Conservation (phyloP, 2,888 invertebrate species). For the Elysia crispata region DNA sequence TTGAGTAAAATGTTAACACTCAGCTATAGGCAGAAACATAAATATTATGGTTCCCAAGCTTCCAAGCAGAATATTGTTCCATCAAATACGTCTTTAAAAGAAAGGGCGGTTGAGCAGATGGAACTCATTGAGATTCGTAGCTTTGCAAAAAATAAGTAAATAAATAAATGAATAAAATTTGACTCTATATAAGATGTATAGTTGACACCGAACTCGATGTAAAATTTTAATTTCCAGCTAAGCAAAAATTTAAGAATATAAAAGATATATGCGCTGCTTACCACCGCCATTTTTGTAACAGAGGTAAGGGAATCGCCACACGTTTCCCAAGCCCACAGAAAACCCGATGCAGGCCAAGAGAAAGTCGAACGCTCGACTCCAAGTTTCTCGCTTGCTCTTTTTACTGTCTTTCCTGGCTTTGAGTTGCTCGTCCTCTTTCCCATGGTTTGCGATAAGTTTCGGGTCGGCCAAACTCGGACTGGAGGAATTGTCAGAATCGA, state of each 20-base stretch:
- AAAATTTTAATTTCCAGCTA: background rate
- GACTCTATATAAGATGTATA: too few relatives aligned
- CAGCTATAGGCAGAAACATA: too few relatives aligned
- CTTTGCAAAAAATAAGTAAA: too few relatives aligned
- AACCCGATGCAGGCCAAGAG: constrained; percentile 61
- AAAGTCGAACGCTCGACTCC: constrained; percentile 64
- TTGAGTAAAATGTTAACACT: too few relatives aligned
- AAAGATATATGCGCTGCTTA: background rate
- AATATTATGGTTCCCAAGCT: too few relatives aligned
- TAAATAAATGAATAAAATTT: too few relatives aligned
- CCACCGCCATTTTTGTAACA: constrained; percentile 68
- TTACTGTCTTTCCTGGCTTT: background rate
- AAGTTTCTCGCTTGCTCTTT: constrained; percentile 52
- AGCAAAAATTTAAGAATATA: background rate
- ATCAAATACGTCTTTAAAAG: too few relatives aligned
- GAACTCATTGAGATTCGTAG: too few relatives aligned
- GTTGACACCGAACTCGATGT: too few relatives aligned
- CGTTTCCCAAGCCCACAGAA: constrained; percentile 56
- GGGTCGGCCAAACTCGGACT: too few relatives aligned
- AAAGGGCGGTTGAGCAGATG: background rate
- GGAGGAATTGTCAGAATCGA: too few relatives aligned
- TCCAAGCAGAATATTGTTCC: too few relatives aligned
- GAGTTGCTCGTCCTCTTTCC: background rate
- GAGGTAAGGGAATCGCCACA: constrained; percentile 80
- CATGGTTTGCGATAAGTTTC: background rate